Evolutionary conservation across 2,888 invertebrate species (phyloP).

Genomic region (Arenicola marina): DNA sequence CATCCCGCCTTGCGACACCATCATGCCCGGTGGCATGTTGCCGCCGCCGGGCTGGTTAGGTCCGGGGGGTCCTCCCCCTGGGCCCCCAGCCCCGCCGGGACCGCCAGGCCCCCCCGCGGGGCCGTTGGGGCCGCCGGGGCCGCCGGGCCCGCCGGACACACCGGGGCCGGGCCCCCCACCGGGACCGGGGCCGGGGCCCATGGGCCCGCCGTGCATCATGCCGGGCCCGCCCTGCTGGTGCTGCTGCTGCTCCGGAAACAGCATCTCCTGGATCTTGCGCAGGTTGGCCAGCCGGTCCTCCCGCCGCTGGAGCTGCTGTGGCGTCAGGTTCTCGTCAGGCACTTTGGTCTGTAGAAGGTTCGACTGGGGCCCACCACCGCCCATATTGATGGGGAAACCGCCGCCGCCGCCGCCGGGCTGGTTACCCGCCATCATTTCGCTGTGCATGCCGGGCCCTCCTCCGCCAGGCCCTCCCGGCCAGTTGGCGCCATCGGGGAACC

Average conservation of each 20-base stretch:
- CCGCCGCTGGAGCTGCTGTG: conserved; percentile 90
- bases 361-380: not conserved
- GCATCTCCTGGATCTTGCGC: conserved; percentile 87
- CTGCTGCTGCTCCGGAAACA: conserved; percentile 74
- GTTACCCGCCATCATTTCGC: not conserved
- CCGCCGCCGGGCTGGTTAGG: conserved; percentile 6
- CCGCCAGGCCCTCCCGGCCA: not conserved
- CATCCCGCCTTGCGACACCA: conserved; percentile 36
- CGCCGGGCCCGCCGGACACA: conserved; percentile 7
- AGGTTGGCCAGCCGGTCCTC: conserved; percentile 91
- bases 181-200: conserved; percentile 11
- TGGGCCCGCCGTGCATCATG: conserved; percentile 3
- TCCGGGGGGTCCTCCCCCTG: conserved; percentile 39
- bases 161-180: conserved; percentile 11
- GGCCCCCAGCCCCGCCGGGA: conserved; percentile 33
- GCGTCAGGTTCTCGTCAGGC: conserved; percentile 83
- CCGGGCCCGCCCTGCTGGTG: not conserved
- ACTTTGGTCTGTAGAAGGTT: conserved; percentile 49
- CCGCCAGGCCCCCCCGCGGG: not conserved
- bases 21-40: conserved; percentile 16
- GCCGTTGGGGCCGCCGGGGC: conserved; percentile 17
- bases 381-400: conserved; percentile 2
- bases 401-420: not conserved
- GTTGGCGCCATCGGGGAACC: not conserved
- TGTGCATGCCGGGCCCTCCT: not conserved